Evolutionary conservation across 2,113 vertebrate genomes (phyloP), one percentile per base, ranked within the genome.

Genomic region (Apteryx mantelli): DNA sequence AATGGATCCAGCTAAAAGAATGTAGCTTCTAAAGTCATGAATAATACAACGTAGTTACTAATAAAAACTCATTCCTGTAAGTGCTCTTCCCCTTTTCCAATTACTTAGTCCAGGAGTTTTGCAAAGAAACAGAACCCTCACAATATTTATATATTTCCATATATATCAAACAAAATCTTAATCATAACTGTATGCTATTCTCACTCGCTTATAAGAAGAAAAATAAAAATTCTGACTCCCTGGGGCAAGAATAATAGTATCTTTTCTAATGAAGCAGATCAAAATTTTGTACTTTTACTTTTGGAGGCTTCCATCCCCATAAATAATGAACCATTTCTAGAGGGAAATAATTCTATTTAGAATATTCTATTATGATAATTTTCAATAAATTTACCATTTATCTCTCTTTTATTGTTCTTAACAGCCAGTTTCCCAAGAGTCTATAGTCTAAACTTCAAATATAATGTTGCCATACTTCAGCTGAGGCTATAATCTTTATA

Each of bases 11-110:
- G 26, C 60, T 75, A n/a, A 58, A 93, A 86, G 18, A 83, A 74
- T 50, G 13, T 82, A 82, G 24, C 64, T 90, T 75, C 40, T 83
- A 4, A 94, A 86, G 76, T 96, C 68, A 93, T 68, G 90, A 92
- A 22, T 81, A 88, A 64, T 60, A 53, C 20, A 52, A 52, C 68
- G 64, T 75, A 82, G 5, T 85, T 94, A 77, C 82, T 95, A 91
- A 58, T 79, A 84, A 77, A 8, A 89, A 5, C 24, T 52, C 13
- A 25, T 66, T 93, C 71, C 63, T 2, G 2, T 38, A 53, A 38
- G 70, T 88, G 52, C 65, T 92, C 42, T 58, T 21, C 40, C 32
- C 30, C 32, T 93, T 88, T 90, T 75, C 32, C 40, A 73, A 16
- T 64, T 69, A 55, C 25, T 78, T 64, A 52, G 71, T 46, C 21